phyloP scores from a whole-genome alignment of 2,113 vertebrate species.

The Apeltes quadracus region DNA sequence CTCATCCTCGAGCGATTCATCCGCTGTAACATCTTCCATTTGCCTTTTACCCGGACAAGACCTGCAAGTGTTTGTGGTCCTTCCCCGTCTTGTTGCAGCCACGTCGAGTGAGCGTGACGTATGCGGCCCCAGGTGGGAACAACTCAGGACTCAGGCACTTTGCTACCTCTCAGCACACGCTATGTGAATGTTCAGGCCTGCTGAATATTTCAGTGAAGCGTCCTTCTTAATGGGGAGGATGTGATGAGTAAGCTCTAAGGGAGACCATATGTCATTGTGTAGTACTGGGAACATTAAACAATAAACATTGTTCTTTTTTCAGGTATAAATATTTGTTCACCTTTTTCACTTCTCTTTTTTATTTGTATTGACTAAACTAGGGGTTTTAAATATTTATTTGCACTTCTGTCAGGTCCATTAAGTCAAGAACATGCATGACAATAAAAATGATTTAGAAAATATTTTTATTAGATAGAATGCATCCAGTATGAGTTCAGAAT shows the following conservation, averaged over 20 bases:
- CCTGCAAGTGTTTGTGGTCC: background rate
- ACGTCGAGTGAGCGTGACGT: background rate
- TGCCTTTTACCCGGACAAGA: slow-evolving; percentile 10
- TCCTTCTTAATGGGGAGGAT: slow-evolving; percentile 20
- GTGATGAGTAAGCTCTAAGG: slow-evolving; percentile 31
- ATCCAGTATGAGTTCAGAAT: too few species aligned
- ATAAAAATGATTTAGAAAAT: too few species aligned
- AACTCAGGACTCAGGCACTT: slow-evolving; percentile 17
- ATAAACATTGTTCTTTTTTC: background rate
- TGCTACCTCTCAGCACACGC: slow-evolving; percentile 31
- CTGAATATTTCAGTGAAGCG: slow-evolving; percentile 47
- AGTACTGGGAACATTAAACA: background rate
- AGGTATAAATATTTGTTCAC: background rate
- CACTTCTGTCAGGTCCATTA: too few species aligned
- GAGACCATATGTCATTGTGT: slow-evolving; percentile 7
- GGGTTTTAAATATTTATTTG: background rate
- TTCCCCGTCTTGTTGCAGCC: background rate
- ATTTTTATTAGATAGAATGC: too few species aligned
- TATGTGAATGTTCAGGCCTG: slow-evolving; percentile 36
- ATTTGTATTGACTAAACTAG: background rate
- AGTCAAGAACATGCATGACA: too few species aligned
- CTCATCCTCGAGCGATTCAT: slow-evolving; percentile 30
- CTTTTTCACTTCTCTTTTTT: background rate
- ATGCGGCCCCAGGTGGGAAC: background rate
- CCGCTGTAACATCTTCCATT: slow-evolving; percentile 5